Evolutionary conservation across 2,797 vertebrate genomes (phyloP).

Genomic region (Euphonia xanthogaster): DNA sequence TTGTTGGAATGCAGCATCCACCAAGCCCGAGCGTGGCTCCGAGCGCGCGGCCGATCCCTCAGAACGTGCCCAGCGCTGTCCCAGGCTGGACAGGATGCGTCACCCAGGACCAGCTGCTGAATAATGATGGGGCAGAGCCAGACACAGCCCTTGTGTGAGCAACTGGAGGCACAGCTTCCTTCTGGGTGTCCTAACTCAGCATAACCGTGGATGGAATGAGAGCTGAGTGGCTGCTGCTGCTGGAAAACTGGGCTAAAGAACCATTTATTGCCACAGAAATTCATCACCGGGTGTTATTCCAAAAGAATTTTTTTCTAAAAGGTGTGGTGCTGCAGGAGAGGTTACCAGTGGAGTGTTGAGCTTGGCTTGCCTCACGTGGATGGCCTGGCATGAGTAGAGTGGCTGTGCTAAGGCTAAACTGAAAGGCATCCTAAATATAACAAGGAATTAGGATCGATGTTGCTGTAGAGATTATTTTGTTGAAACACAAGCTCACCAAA

Average conservation of each 20-base stretch:
- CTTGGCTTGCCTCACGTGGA: not conserved
- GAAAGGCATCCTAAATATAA: slow-evolving; percentile 19
- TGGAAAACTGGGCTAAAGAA: not conserved
- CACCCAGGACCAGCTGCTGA: not conserved
- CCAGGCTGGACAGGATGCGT: not conserved
- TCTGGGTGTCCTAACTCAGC: not conserved
- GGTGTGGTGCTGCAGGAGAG: not conserved
- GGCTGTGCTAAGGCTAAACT: not conserved
- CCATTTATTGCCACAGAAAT: not conserved
- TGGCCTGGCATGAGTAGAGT: not conserved
- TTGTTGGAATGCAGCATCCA: not conserved
- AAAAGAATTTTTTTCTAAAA: not conserved
- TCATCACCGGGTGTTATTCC: not conserved
- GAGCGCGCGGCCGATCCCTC: not conserved
- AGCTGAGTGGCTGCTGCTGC: not conserved
- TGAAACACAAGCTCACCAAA: not conserved
- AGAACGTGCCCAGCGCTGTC: not conserved
- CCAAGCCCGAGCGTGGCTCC: not conserved
- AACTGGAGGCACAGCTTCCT: not conserved
- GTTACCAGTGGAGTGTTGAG: not conserved
- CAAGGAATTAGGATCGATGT: not conserved
- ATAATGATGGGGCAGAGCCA: not conserved
- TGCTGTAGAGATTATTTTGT: not conserved
- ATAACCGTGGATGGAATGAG: not conserved
- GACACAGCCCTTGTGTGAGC: not conserved